These are phyloP conservation scores for Panopea generosa DNA, from an alignment of 2,888 invertebrate species.

Conservation along the genomic window DNA sequence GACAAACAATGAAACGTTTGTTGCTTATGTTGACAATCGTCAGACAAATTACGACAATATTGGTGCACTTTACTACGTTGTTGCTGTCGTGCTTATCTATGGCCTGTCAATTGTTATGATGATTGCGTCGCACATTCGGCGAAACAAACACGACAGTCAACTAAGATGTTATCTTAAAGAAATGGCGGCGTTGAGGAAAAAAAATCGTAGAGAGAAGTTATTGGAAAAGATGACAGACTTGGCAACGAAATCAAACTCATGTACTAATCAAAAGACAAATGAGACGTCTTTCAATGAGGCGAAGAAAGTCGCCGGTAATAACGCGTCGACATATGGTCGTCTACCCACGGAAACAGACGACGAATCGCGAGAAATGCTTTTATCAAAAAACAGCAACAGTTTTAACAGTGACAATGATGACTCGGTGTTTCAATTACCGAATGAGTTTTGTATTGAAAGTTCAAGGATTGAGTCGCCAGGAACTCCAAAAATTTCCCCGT, in stretches of 20 bases:
- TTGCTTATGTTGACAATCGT: constrained; percentile 73
- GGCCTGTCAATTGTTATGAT: constrained; percentile 84
- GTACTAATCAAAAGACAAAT: constrained; percentile 17
- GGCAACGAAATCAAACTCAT: constrained; percentile 51
- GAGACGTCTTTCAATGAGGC: constrained; percentile 37
- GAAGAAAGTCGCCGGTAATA: constrained; percentile 19
- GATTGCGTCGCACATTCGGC: constrained; percentile 84
- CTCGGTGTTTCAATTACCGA: constrained; percentile 70
- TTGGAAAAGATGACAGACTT: constrained; percentile 72
- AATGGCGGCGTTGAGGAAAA: constrained; percentile 79
- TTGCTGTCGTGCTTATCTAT: constrained; percentile 84
- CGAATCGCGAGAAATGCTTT: constrained; percentile 53
- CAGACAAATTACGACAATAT: constrained; percentile 77
- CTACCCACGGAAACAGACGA: constrained; percentile 59
- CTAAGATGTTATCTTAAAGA: constrained; percentile 82
- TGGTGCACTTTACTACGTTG: constrained; percentile 84
- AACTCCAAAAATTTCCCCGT: constrained; percentile 48
- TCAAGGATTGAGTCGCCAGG: constrained; percentile 46
- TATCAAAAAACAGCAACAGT: constrained; percentile 61
- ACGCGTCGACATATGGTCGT: constrained; percentile 42
- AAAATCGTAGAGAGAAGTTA: constrained; percentile 79
- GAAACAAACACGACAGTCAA: constrained; percentile 83
- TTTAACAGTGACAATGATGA: constrained; percentile 73
- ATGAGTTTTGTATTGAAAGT: constrained; percentile 55
- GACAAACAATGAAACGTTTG: constrained; percentile 67